phyloP scores from a whole-genome alignment of 2,888 invertebrate species.

The Dascillus cervinus region DNA sequence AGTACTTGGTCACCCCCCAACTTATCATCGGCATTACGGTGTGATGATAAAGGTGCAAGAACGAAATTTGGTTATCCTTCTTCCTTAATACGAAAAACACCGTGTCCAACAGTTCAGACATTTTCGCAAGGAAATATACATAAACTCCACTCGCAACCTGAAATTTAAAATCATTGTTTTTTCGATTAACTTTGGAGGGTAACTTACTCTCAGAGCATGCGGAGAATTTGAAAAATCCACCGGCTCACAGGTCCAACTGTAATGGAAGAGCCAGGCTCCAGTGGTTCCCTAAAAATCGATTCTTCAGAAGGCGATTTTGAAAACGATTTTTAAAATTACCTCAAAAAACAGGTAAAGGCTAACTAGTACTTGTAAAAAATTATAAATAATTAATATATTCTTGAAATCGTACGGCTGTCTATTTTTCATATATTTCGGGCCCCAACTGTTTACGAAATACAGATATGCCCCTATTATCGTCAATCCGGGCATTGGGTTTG shows the following conservation, averaged over 20 bases:
- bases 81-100: conserved; percentile 90
- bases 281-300: conserved; percentile 56
- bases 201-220: conserved; percentile 69
- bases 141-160: conserved; percentile 67
- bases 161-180: conserved; percentile 5
- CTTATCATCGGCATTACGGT: conserved; percentile 91
- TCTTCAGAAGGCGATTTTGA: conserved; percentile 1
- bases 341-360: conserved; percentile 76
- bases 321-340: conserved; percentile 41
- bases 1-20: conserved; percentile 89
- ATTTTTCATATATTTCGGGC: conserved; percentile 81
- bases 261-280: conserved; percentile 71
- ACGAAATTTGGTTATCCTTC: conserved; percentile 82
- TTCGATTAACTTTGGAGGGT: conserved; percentile 5
- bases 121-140: conserved; percentile 81
- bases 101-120: conserved; percentile 84
- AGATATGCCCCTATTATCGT: conserved; percentile 60
- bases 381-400: conserved; percentile 73
- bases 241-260: conserved; percentile 87
- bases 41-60: conserved; percentile 90
- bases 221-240: conserved; percentile 75
- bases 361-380: conserved; percentile 78
- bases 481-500: conserved; percentile 61
- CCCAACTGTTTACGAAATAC: conserved; percentile 67
- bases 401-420: conserved; percentile 77